These are phyloP conservation scores for Patiria pectinifera DNA, from an alignment of 53 echinoderm and acorn worm species.

Conservation along the genomic window DNA sequence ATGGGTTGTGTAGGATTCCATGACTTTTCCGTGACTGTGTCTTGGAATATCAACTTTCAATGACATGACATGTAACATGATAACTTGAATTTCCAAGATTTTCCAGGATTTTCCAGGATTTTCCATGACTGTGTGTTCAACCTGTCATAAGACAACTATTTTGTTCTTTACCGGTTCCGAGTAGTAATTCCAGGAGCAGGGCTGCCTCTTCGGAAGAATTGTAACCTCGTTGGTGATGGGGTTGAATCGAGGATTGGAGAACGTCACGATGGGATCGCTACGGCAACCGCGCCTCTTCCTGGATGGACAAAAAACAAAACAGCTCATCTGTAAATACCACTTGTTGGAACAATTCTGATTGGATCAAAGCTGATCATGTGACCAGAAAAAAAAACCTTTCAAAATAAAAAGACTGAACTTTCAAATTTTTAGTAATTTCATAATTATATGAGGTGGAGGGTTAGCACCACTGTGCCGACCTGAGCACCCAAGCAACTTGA, in stretches of 20 bases:
- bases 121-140: too few species aligned
- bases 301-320: background rate
- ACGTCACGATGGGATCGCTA: slow-evolving; percentile 66
- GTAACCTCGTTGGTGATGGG: slow-evolving; percentile 84
- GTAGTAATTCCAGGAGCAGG: slow-evolving; percentile 71
- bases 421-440: too few species aligned
- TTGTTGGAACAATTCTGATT: background rate
- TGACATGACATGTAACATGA: too few species aligned
- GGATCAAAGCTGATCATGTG: background rate
- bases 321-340: background rate
- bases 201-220: slow-evolving; percentile 66
- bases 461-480: background rate
- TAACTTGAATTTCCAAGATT: too few species aligned
- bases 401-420: background rate
- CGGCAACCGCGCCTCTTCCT: slow-evolving; percentile 65
- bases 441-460: too few species aligned
- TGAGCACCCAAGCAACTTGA: background rate
- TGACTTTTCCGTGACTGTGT: too few species aligned
- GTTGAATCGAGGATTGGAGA: slow-evolving; percentile 77
- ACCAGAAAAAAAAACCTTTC: background rate
- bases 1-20: too few species aligned
- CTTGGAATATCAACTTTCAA: too few species aligned
- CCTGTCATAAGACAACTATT: too few species aligned
- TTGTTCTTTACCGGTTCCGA: slow-evolving; percentile 51
- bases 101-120: too few species aligned